Evolutionary conservation across 1,140 invertebrate genomes (phyloP).

Genomic region (Scaptomyza hsui): DNA sequence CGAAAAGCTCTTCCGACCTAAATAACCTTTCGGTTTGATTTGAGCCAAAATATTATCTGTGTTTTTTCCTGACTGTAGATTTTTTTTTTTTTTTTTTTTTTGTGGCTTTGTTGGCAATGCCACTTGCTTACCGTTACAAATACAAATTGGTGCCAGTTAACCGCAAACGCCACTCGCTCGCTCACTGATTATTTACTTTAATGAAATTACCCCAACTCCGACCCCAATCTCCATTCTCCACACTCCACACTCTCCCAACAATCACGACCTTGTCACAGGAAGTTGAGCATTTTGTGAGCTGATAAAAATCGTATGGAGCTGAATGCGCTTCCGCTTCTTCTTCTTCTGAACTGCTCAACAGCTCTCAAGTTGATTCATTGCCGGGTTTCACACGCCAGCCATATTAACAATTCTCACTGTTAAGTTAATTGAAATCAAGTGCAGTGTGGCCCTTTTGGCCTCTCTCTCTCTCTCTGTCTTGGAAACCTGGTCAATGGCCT

Average conservation of each 20-base stretch:
- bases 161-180: constrained; percentile 44
- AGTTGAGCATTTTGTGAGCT: constrained; percentile 61
- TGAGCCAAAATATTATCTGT: no score
- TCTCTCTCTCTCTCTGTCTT: constrained; percentile 36
- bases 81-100: background rate
- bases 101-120: constrained; percentile 9
- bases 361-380: background rate
- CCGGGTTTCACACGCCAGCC: constrained; percentile 59
- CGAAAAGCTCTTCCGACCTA: no score
- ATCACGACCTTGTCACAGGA: constrained; percentile 68
- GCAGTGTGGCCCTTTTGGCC: constrained; percentile 46
- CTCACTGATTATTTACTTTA: constrained; percentile 65
- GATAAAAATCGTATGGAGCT: constrained; percentile 66
- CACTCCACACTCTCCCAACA: no score
- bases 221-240: background rate
- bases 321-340: constrained; percentile 14
- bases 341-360: background rate
- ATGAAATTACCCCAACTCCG: constrained; percentile 61
- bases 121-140: constrained; percentile 60
- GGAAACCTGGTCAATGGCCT: constrained; percentile 70
- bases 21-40: no score
- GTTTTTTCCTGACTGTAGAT: no score
- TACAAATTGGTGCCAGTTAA: constrained; percentile 64
- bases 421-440: constrained; percentile 79
- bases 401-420: constrained; percentile 6